Evolutionary conservation across 1,140 invertebrate species (phyloP).

Genomic region (Cotesia chilonis): DNA sequence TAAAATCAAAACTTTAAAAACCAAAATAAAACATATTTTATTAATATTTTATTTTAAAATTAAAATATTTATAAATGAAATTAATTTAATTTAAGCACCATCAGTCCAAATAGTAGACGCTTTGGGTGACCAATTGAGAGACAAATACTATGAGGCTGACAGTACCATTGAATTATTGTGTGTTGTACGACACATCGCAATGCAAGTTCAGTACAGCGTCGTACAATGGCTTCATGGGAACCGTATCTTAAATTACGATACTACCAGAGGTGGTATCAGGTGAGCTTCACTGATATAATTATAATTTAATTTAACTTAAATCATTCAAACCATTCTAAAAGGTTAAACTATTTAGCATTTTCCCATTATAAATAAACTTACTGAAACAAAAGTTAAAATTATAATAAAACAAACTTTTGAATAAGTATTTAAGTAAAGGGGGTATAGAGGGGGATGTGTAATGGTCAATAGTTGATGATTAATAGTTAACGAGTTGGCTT

Average conservation of each 20-base stretch:
- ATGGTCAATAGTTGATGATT: not conserved
- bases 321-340: too few species aligned
- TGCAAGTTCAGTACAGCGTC: constrained; percentile 72
- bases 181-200: constrained; percentile 75
- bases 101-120: constrained; percentile 80
- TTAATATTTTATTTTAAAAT: too few species aligned
- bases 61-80: too few species aligned
- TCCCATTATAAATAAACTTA: too few species aligned
- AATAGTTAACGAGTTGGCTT: too few species aligned
- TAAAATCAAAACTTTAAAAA: too few species aligned
- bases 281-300: constrained; percentile 49
- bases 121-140: constrained; percentile 72
- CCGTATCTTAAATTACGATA: constrained; percentile 76
- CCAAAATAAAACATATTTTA: too few species aligned
- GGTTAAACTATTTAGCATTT: too few species aligned
- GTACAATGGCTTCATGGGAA: constrained; percentile 78
- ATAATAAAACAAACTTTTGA: not conserved
- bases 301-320: too few species aligned
- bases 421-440: too few species aligned
- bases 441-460: too few species aligned
- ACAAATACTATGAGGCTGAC: constrained; percentile 81
- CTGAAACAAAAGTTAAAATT: too few species aligned
- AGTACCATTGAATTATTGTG: constrained; percentile 79
- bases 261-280: constrained; percentile 78
- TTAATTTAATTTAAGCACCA: constrained; percentile 68